Evolutionary conservation across 2,888 invertebrate genomes (phyloP).

Genomic region (Platycheirus rosarum): DNA sequence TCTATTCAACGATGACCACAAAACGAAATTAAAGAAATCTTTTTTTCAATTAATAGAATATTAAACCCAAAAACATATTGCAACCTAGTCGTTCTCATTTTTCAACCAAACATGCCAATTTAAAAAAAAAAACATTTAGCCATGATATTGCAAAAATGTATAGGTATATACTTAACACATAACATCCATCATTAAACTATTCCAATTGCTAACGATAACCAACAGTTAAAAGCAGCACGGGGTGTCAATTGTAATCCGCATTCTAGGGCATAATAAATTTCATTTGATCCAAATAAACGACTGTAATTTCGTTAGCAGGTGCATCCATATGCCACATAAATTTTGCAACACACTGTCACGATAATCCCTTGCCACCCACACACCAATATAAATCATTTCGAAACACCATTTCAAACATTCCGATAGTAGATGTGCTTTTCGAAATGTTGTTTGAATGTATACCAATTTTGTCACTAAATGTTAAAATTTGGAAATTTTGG

Average conservation of each 20-base stretch:
- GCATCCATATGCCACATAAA: conserved; percentile 47
- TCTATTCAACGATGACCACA: no score
- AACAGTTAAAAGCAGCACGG: conserved; percentile 16
- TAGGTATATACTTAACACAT: not conserved
- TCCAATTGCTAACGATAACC: conserved; percentile 46
- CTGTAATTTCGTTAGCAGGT: conserved; percentile 34
- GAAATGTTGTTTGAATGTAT: conserved; percentile 73
- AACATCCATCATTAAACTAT: conserved; percentile 7
- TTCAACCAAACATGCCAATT: no score
- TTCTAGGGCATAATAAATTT: conserved; percentile 55
- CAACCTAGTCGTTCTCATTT: no score
- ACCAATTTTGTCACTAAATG: conserved; percentile 79
- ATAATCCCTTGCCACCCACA: conserved; percentile 20
- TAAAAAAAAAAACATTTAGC: no score
- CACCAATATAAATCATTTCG: conserved; percentile 49
- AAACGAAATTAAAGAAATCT: no score
- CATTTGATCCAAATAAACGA: conserved; percentile 53
- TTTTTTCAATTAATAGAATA: no score
- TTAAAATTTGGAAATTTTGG: conserved; percentile 78
- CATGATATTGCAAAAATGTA: no score
- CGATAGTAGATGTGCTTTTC: no score
- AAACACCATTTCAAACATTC: conserved; percentile 24
- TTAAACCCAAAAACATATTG: no score
- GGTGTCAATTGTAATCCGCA: conserved; percentile 33
- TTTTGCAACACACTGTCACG: conserved; percentile 56